Percentiles rank a stretch among this genome's conserved stretches.
Evolutionary conservation across 1,140 invertebrate genomes (phyloP).

Genomic region (Drosophila kepulauana): DNA sequence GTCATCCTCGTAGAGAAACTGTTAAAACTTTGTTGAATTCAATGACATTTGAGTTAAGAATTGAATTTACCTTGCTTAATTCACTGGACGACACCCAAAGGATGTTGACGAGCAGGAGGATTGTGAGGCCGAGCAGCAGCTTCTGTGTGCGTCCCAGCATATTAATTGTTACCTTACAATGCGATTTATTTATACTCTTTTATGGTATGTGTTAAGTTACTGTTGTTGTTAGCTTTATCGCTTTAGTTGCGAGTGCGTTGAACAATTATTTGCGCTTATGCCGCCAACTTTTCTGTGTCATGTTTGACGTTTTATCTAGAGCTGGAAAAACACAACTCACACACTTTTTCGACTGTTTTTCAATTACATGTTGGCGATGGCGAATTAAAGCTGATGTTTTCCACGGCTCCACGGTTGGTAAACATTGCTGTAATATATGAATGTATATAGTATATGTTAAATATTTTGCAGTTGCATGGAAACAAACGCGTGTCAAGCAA

Average conservation of each 20-base stretch:
- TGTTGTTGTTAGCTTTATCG: slow-evolving; percentile 1
- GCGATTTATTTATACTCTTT: not conserved
- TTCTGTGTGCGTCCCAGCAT: slow-evolving; percentile 87
- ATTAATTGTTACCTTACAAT: slow-evolving; percentile 16
- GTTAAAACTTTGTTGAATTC: slow-evolving; percentile 61
- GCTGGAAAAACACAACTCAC: not conserved
- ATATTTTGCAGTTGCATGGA: not conserved
- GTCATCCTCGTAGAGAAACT: slow-evolving; percentile 94
- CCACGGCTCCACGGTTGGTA: too few species aligned
- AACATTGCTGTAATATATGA: slow-evolving; percentile 20
- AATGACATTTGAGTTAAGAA: not conserved
- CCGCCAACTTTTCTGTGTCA: slow-evolving; percentile 72
- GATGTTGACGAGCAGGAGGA: slow-evolving; percentile 93
- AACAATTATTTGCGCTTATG: slow-evolving; percentile 71
- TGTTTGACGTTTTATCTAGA: slow-evolving; percentile 47
- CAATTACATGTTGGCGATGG: slow-evolving; percentile 20
- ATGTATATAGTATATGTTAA: not conserved
- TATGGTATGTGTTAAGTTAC: not conserved
- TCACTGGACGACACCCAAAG: slow-evolving; percentile 95
- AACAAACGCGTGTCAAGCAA: not conserved
- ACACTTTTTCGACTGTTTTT: not conserved
- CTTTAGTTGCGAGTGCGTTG: slow-evolving; percentile 17
- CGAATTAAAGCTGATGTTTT: not conserved
- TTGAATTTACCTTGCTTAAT: slow-evolving; percentile 90
- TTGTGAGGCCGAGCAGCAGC: slow-evolving; percentile 90